Evolutionary conservation across 2,888 invertebrate species (phyloP).

Genomic region (Charanyca ferruginea): DNA sequence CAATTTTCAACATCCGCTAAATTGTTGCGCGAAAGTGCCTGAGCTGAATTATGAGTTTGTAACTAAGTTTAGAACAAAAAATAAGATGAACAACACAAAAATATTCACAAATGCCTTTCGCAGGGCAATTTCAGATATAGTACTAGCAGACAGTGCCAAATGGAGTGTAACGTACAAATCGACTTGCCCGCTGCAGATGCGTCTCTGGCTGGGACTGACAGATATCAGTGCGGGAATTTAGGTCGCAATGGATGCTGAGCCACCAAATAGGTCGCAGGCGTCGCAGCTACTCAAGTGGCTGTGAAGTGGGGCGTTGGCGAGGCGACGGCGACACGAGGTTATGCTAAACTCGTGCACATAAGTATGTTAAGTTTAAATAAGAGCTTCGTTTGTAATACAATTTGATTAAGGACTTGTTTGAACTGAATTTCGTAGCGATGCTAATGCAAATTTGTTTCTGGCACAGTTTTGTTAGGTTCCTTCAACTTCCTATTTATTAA

Average conservation of each 20-base stretch:
- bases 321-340: constrained; percentile 48
- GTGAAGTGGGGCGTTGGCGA: constrained; percentile 63
- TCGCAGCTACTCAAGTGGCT: constrained; percentile 62
- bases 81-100: constrained; percentile 25
- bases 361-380: constrained; percentile 61
- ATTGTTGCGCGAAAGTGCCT: constrained; percentile 29
- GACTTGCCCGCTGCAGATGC: constrained; percentile 73
- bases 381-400: constrained; percentile 48
- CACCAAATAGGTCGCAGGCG: constrained; percentile 69
- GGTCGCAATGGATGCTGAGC: constrained; percentile 75
- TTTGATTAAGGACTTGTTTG: constrained; percentile 34
- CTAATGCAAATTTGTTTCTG: constrained; percentile 26
- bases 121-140: constrained; percentile 54
- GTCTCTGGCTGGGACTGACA: constrained; percentile 72
- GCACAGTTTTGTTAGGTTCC: neutral
- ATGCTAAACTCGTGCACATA: constrained; percentile 60
- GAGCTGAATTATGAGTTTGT: constrained; percentile 35
- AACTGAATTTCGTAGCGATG: neutral
- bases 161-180: constrained; percentile 74
- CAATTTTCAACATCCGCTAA: constrained; percentile 35
- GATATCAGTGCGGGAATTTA: constrained; percentile 74
- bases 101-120: constrained; percentile 49
- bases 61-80: constrained; percentile 36
- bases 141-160: constrained; percentile 64
- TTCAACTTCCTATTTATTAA: neutral